Base-by-base conservation (phyloP, 2,888 invertebrate genomes). In the Notocelia uddmanniana region DNA sequence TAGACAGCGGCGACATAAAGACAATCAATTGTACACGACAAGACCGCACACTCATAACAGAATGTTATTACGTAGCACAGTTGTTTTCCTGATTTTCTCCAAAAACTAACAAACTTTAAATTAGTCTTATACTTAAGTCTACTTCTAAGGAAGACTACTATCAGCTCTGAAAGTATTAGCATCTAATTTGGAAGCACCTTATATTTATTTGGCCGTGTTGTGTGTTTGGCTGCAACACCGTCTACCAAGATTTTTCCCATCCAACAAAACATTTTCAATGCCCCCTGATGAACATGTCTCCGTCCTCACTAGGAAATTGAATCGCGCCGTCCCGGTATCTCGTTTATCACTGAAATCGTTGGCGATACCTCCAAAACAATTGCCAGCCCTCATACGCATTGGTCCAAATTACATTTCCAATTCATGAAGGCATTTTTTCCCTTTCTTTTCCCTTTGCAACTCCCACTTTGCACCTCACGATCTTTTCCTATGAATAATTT, bases 401-500 rank as follows among this genome's bases (percentile, higher is more conserved):
- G 70, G 73, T 41, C 74, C 64, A 77, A 77, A 77, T 77, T 77
- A 77, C 77, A 77, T 77, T 77, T 75, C 77, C 77, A 77, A 77
- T 77, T 77, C 77, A 77, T 77, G 77, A 77, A 73, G 74, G 55
- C 73, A 74, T 67, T 75, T 74, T 74, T 75, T 74, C 68, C 68
- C 73, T 67, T 73, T 73, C 73, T 68, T 64, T 68, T 71, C 67
- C 71, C 69, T 73, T 73, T 68, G 62, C 69, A 62, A 68, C 69
- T 59, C 74, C 72, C 68, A 68, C 66, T 68, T 70, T 71, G 63
- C 74, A 75, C 75, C 74, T 76, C 71, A 68, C 74, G 74, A 74
- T 76, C 76, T 75, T 75, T 73, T 75, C 74, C 77, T 75, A 77
- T 77, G 77, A 77, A 77, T 77, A 77, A 77, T 76, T 77, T 76